Evolutionary conservation across 2,797 vertebrate genomes (phyloP), one percentile per base, ranked within the genome.

Genomic region (Champsocephalus gunnari): DNA sequence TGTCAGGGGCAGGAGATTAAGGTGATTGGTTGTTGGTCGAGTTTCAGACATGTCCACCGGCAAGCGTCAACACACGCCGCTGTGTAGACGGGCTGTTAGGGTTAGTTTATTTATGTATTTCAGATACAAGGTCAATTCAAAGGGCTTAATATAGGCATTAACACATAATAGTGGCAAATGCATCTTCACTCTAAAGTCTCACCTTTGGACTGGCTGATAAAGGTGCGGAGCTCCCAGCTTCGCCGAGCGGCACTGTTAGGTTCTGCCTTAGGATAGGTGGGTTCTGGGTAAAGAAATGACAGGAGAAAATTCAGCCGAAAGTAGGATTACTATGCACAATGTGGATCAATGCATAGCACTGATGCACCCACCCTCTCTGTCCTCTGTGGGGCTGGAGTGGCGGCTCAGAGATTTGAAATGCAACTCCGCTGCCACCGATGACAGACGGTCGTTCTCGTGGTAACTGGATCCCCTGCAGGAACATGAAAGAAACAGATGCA

Each of bases 371-470:
- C 98, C 98, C 76, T 99, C 98, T 84, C 96, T 88, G 73, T 99
- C 98, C 83, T 99, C 98, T 0, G 98, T 99, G 73, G 98, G 98
- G 83, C 98, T 99, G 51, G 98, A 99, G 92, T 99, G 98, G 41
- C 98, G 98, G 79, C 98, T 99, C 78, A 99, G 94, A 44, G 98
- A 99, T 91, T 96, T 96, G 87, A 99, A 99, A 89, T 98, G 95
- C 85, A 99, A 83, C 67, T 98, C 97, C 5, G 97, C 96, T 49
- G 97, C 97, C 75, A 99, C 95, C 16, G 98, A 98, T 1, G 97
- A 96, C 86, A 99, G 92, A 10, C 98, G 96, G 90, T 99, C 98
- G 24, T 99, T 99, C 90, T 99, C 98, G 16, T 97, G 98, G 82
- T 95, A 96, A 64, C 95, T 98, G 86, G 97, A 97, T 79, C 95